phyloP scores from a whole-genome alignment of 2,113 vertebrate genomes.

The Dinomys branickii region DNA sequence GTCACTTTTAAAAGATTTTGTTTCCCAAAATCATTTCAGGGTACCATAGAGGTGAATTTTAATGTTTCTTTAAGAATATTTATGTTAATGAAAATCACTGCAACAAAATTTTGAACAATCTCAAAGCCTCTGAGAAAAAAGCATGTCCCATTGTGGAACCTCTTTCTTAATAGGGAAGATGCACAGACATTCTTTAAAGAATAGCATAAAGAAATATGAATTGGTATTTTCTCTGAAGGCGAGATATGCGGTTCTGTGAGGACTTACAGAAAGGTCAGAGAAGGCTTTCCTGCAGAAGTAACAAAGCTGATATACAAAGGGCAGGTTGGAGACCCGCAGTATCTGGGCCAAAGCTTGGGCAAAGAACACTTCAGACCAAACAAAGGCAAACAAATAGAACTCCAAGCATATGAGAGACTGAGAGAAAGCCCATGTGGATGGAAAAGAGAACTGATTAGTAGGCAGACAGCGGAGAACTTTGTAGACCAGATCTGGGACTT shows the following conservation, averaged over 20 bases:
- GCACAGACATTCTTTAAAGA: neutral
- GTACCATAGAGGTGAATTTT: neutral
- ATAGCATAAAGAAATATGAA: neutral
- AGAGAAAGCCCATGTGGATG: neutral
- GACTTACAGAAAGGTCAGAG: neutral
- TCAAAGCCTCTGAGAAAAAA: neutral
- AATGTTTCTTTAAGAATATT: neutral
- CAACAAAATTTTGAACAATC: neutral
- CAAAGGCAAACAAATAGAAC: neutral
- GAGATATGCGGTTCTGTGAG: neutral
- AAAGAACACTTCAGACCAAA: neutral
- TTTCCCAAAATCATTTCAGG: neutral
- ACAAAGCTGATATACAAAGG: neutral
- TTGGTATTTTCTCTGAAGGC: neutral
- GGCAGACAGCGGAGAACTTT: neutral
- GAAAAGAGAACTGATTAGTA: neutral
- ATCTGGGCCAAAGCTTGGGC: neutral
- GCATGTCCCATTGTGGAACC: neutral
- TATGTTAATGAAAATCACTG: constrained; percentile 51
- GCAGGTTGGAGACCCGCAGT: neutral
- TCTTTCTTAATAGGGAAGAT: neutral
- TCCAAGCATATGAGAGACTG: neutral
- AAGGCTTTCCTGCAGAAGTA: neutral
- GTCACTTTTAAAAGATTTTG: neutral
- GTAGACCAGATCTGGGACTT: neutral